Evolutionary conservation across 2,888 invertebrate species (phyloP), one percentile per base, ranked within the genome.

Genomic region (Habrosyne pyritoides): DNA sequence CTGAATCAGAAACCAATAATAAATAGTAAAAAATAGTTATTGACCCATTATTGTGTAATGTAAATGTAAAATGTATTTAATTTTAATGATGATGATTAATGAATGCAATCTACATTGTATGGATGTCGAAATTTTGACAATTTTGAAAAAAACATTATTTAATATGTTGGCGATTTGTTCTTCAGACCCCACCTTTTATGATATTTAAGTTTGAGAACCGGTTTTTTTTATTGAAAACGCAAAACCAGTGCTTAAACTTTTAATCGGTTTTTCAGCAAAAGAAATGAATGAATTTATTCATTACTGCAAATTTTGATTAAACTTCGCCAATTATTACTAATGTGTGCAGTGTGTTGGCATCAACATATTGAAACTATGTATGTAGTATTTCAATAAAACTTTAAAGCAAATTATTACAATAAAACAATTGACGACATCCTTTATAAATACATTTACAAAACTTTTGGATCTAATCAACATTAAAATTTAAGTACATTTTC

Each of bases 331-430:
- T 76, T 74, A 63, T 28, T 12, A 18, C 65, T 69, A 79, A 89
- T 90, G 89, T 89, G 86, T 91, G 91, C 91, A 90, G 89, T 89
- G 91, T 91, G 91, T 91, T 91, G 91, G 91, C 91, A 86, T 83
- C 68, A 64, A 57, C 70, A 74, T 76, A 71, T 68, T 69, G 69
- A 71, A 69, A 59, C 56, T 57, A 58, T 66, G 70, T 75, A 69
- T 64, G 62, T 64, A 60, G 62, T 64, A 69, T 70, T 72, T 69
- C 66, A 77, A 77, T 72, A 69, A 68, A 64, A 47, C 28, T 54
- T 64, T 67, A 60, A 69, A 60, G 64, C 60, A 62, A 61, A 67
- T 61, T 60, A 59, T 62, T 63, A 64, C 64, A 67, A 56, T 55
- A 55, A 55, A 50, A 60, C 60, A 57, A 52, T 22, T 65, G 63